These are phyloP conservation scores for Megamerina dolium DNA, from an alignment of 2,888 invertebrate genomes.

Conservation along the genomic window DNA sequence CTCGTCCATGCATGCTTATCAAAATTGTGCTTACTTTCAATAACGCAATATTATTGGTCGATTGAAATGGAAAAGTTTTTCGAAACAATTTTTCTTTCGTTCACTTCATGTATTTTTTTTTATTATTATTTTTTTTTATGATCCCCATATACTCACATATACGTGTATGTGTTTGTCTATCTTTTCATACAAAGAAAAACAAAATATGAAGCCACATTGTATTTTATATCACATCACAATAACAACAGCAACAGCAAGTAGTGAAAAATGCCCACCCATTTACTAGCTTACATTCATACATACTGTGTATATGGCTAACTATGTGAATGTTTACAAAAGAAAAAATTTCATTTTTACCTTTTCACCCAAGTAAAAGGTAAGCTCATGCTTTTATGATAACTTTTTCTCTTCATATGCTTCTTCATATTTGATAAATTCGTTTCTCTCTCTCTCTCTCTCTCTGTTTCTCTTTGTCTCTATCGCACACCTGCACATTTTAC, in stretches of 20 bases:
- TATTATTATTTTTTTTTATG: conserved; percentile 13
- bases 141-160: neutral
- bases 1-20: neutral
- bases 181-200: no score
- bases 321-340: neutral
- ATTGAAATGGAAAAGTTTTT: conserved; percentile 6
- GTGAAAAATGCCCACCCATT: no score
- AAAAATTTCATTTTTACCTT: no score
- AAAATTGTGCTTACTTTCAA: neutral
- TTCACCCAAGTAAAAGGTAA: conserved; percentile 1
- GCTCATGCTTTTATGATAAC: conserved; percentile 1
- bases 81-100: conserved; percentile 3
- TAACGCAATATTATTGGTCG: conserved; percentile 13
- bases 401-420: neutral
- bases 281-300: no score
- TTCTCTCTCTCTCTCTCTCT: neutral
- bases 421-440: neutral
- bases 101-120: conserved; percentile 6
- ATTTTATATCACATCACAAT: conserved; percentile 9
- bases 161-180: no score
- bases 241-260: no score
- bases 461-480: neutral
- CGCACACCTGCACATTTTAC: no score
- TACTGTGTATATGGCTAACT: no score
- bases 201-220: conserved; percentile 2